phyloP scores from a whole-genome alignment of 53 echinoderm and acorn worm species.

The Actinopyga echinites region DNA sequence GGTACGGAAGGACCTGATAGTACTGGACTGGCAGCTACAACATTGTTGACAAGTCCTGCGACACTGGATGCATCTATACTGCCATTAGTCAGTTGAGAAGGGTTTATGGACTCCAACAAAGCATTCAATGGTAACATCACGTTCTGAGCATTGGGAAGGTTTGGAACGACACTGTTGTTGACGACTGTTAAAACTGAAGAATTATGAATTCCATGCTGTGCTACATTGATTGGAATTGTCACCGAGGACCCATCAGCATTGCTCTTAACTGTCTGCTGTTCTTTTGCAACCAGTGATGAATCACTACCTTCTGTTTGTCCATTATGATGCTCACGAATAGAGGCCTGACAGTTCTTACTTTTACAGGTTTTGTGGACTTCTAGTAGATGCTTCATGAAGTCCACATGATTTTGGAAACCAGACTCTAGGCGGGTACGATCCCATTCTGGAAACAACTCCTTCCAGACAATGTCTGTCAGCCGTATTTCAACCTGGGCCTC shows the following conservation, averaged over 20 bases:
- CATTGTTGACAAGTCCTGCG: background rate
- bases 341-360: background rate
- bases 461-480: slow-evolving; percentile 30
- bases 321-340: background rate
- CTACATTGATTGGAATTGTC: slow-evolving; percentile 22
- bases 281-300: background rate
- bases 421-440: slow-evolving; percentile 20
- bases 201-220: slow-evolving; percentile 24
- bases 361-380: slow-evolving; percentile 25
- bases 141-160: background rate
- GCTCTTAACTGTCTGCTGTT: too few species aligned
- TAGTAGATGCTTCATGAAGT: slow-evolving; percentile 31
- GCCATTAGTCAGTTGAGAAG: background rate
- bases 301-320: background rate
- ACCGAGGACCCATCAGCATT: background rate
- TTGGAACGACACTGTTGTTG: slow-evolving; percentile 12
- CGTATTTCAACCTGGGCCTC: slow-evolving; percentile 32
- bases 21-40: too few species aligned
- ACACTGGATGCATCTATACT: background rate
- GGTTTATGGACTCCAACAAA: background rate
- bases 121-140: slow-evolving; percentile 22
- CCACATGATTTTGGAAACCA: slow-evolving; percentile 30
- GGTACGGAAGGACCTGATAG: too few species aligned
- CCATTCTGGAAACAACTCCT: slow-evolving; percentile 32
- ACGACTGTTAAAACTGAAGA: slow-evolving; percentile 24